Conservation (phyloP, 2,888 invertebrate species). For the Carabus problematicus region DNA sequence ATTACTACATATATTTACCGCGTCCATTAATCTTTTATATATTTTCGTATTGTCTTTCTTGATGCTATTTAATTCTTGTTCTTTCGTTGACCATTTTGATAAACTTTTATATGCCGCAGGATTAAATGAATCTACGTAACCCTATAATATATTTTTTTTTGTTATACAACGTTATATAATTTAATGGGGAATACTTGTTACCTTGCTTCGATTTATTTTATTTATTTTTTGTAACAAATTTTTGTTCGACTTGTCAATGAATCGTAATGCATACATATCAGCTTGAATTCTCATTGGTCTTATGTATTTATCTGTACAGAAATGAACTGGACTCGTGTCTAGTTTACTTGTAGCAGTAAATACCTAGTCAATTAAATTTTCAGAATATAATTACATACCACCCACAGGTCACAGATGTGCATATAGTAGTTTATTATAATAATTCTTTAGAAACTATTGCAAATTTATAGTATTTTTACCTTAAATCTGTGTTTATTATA, state of each 20-base stretch:
- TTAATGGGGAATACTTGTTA: slow-evolving; percentile 48
- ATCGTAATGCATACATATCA: slow-evolving; percentile 57
- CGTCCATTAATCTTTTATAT: slow-evolving; percentile 45
- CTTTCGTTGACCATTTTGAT: slow-evolving; percentile 51
- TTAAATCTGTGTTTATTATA: slow-evolving; percentile 49
- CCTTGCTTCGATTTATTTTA: slow-evolving; percentile 65
- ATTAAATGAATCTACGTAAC: slow-evolving; percentile 52
- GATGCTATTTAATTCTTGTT: slow-evolving; percentile 48
- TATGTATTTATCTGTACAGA: slow-evolving; percentile 64
- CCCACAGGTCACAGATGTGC: not conserved
- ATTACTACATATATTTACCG: slow-evolving; percentile 45
- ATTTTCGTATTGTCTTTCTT: slow-evolving; percentile 50
- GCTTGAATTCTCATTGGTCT: slow-evolving; percentile 56
- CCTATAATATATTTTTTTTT: slow-evolving; percentile 46
- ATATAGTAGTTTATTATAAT: not conserved
- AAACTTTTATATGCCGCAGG: slow-evolving; percentile 50
- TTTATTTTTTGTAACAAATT: slow-evolving; percentile 67
- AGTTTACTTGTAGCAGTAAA: slow-evolving; percentile 53
- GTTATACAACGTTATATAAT: not conserved
- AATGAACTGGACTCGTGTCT: slow-evolving; percentile 64
- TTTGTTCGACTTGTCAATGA: slow-evolving; percentile 65
- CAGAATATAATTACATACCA: not conserved
- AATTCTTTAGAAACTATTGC: too few species aligned
- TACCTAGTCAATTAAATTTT: slow-evolving; percentile 47
- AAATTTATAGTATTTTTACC: not conserved